Evolutionary conservation across 2,113 vertebrate species (phyloP).

Genomic region (Paradoxurus hermaphroditus): DNA sequence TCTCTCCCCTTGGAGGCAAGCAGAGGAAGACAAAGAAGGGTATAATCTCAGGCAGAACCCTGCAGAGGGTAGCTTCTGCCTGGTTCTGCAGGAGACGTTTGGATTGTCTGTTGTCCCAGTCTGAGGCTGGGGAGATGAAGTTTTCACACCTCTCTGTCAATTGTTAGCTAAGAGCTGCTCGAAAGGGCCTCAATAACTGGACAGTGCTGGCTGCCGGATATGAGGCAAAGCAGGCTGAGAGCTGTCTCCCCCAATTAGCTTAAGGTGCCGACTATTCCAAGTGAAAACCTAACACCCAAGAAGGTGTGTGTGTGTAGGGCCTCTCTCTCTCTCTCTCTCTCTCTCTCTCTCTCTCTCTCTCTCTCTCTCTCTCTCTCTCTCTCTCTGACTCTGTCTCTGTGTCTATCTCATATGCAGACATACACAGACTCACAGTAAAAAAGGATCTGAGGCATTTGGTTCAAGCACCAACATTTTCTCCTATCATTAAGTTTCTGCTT

Average conservation of each 20-base stretch:
- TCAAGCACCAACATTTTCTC: neutral
- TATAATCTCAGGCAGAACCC: neutral
- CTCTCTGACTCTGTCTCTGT: neutral
- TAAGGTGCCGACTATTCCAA: neutral
- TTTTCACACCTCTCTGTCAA: rapidly evolving
- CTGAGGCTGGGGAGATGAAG: neutral
- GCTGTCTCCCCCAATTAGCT: neutral
- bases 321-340: neutral
- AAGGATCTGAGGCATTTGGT: neutral
- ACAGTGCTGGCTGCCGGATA: rapidly evolving
- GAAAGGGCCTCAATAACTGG: neutral
- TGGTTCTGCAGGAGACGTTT: neutral
- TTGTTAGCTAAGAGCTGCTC: neutral
- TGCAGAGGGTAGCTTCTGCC: neutral
- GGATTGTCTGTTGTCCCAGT: neutral
- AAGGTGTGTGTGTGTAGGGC: no score
- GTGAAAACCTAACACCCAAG: neutral
- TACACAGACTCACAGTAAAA: neutral
- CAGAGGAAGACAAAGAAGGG: neutral
- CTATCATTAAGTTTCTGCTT: neutral
- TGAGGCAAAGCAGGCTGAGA: neutral
- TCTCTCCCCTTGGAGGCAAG: neutral
- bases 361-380: neutral
- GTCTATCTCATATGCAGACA: no score
- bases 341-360: neutral